Percentiles rank a stretch among this genome's conserved stretches.
These are phyloP conservation scores for Lycia hirtaria DNA, from an alignment of 2,888 invertebrate species.

Conservation along the genomic window DNA sequence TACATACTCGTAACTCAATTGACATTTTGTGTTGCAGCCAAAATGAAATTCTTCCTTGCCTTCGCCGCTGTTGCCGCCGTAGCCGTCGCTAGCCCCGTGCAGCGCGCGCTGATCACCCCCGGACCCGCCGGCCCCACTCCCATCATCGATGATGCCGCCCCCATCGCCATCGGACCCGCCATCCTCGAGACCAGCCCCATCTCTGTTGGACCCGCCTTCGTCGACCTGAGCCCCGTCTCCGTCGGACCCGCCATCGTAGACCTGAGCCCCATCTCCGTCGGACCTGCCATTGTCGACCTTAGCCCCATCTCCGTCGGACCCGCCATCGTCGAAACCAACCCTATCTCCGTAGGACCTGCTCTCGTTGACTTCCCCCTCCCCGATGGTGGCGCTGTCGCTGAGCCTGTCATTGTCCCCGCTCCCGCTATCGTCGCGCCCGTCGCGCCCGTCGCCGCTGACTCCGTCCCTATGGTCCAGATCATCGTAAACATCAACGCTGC, in stretches of 20 bases:
- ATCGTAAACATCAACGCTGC: conserved; percentile 51
- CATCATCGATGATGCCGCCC: conserved; percentile 25
- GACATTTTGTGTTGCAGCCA: conserved; percentile 26
- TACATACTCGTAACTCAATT: too few relatives aligned
- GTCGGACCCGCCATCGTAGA: conserved; percentile 28
- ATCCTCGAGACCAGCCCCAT: conserved; percentile 39
- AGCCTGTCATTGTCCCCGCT: conserved; percentile 3
- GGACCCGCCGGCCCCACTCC: conserved; percentile 38
- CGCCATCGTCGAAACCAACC: conserved; percentile 45
- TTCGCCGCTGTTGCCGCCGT: conserved; percentile 41
- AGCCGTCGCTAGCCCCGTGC: conserved; percentile 35
- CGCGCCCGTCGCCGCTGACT: conserved; percentile 24
- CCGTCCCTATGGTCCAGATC: conserved; percentile 51
- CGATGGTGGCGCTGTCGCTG: conserved; percentile 27
- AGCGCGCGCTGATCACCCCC: conserved; percentile 35
- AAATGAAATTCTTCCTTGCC: conserved; percentile 36
- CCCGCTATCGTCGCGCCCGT: conserved; percentile 15
- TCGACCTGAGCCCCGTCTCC: conserved; percentile 9
- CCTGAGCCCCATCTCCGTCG: conserved; percentile 22
- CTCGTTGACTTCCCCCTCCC: conserved; percentile 41
- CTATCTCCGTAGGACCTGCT: conserved; percentile 39
- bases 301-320: conserved; percentile 40
- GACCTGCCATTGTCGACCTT: conserved; percentile 38
- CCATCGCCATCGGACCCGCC: conserved; percentile 33
- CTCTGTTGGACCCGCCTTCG: conserved; percentile 37